Base-by-base conservation (phyloP, 2,888 invertebrate species). In the Agriopis leucophaearia region DNA sequence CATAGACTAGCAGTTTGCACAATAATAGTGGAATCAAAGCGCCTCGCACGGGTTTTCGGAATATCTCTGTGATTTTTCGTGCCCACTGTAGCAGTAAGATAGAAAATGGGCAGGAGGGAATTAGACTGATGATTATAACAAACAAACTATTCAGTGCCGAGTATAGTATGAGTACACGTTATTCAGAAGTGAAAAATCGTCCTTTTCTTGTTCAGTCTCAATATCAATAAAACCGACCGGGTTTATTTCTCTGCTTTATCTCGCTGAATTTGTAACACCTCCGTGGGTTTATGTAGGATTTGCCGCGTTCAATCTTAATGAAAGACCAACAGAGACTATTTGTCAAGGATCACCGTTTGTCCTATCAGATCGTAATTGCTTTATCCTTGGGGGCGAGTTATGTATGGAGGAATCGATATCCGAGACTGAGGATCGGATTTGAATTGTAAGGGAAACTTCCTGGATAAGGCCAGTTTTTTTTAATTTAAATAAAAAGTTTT, bases 301-400 rank as follows among this genome's bases (percentile, higher is more conserved):
- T 44, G 59, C 45, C 13, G 48, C 54, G 52, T 55, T 58, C 58
- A 59, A 60, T 60, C 57, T 38, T 70, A 73, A 78, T 75, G 71
- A 74, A 75, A 76, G 18, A 61, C 61, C 57, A 69, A 62, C 68
- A 69, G 56, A 52, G 64, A 56, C 56, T 56, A 73, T 78, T 63
- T 73, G 63, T 78, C 70, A 65, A 51, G 67, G 64, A 64, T 78
- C 67, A 61, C 64, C 44, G 68, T 69, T 71, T 70, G 72, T 70
- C 35, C 66, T 57, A 36, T 64, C 70, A 54, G 38, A 60, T n/a
- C 59, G 63, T 79, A 76, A 78, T 78, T 79, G 70, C 64, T 66
- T 70, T 50, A 67, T 63, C 60, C 58, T 54, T 38, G n/a, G 55
- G 50, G 52, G 54, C 13, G 5, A 58, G 45, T 63, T 54, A 69